Base-by-base conservation (phyloP, 2,888 invertebrate genomes). In the Zeuzera pyrina region DNA sequence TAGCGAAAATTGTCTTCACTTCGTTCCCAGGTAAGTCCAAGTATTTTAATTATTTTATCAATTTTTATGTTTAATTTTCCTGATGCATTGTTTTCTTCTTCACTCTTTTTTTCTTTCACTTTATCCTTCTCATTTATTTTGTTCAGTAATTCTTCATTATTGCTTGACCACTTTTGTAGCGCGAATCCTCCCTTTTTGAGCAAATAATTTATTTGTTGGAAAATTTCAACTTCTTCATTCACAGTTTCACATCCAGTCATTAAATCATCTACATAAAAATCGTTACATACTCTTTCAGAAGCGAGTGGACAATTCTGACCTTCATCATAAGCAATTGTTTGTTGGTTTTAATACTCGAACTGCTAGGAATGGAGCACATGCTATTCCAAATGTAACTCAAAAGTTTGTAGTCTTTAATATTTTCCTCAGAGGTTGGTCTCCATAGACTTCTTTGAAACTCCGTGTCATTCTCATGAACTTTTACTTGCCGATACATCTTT, bases 401-500 rank as follows among this genome's bases (percentile, higher is more conserved):
- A 0, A 52, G 11, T 12, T 39, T 34, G 12, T 38, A 53, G 28
- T 51, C 35, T 14, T 44, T 15, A 7, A 50, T 22, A 3, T 35
- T 31, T 5, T 23, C 4, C 6, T 32, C 28, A 4, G 31, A 16
- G 14, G 36, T n/a, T 3, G 41, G 28, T 11, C 43, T 19, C 49
- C 47, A 48, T 0, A 48, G 6, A 5, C 49, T 28, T 3, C 52
- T 29, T 28, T 52, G 51, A 19, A 29, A 50, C 12, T 47, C 41
- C 3, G 39, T 15, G 31, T 61, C 45, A 1, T 44, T 31, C 3
- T 40, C 25, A 3, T 32, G 11, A 2, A 58, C 42, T 3, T 32
- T 35, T 2, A 57, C 36, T 36, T 53, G 49, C 0, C 55, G 30
- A 23, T 54, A 63, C 57, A 63, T 61, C 36, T 61, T 53, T 4